Percentiles rank a stretch among this genome's conserved stretches.
These are phyloP conservation scores for Pipistrellus pipistrellus DNA, from an alignment of 2,797 vertebrate species.

Conservation along the genomic window DNA sequence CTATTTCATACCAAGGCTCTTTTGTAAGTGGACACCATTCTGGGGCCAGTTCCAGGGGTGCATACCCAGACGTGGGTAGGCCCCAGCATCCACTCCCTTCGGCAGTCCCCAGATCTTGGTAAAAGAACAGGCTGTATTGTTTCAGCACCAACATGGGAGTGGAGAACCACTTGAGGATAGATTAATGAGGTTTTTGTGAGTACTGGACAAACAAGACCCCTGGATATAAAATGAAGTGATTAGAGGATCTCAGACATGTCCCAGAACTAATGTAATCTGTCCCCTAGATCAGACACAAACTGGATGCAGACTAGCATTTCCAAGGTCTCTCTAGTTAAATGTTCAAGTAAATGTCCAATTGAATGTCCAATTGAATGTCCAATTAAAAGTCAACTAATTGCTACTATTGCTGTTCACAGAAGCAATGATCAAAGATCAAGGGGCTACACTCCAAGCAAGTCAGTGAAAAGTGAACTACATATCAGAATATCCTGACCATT, in stretches of 20 bases:
- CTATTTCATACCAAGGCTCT: constrained; percentile 50
- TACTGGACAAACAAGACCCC: background rate
- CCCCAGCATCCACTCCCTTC: background rate
- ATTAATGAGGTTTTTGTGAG: constrained; percentile 15
- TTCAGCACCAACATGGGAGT: background rate
- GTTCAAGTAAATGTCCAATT: background rate
- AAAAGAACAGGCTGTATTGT: constrained; percentile 30
- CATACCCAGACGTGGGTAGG: background rate
- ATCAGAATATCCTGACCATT: background rate
- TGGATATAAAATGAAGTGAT: background rate
- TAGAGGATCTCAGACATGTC: background rate
- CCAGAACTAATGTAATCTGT: background rate
- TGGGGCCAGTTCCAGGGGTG: background rate
- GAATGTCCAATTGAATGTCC: background rate
- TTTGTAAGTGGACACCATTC: constrained; percentile 11
- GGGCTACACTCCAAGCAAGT: background rate
- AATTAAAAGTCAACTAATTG: background rate
- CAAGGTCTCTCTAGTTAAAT: background rate
- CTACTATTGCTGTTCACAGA: constrained; percentile 19
- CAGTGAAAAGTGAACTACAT: background rate
- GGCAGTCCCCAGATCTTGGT: background rate
- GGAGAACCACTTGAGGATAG: background rate
- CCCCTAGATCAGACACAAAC: background rate
- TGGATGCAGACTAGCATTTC: background rate
- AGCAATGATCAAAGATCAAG: background rate